Evolutionary conservation across 2,113 vertebrate species (phyloP).

Genomic region (Euleptes europaea): DNA sequence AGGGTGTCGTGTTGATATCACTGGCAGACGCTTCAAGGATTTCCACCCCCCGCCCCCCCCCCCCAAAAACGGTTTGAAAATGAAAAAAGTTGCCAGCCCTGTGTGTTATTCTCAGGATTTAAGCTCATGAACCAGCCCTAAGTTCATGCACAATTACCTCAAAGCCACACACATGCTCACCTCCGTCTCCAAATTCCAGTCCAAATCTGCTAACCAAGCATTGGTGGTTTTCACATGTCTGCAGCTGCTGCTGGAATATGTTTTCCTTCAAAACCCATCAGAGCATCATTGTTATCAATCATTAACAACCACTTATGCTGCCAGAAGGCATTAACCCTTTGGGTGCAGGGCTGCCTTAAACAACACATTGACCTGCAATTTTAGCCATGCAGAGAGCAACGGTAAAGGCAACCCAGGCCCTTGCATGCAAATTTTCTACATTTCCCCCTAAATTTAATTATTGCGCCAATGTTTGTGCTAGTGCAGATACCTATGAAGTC

Average conservation of each 20-base stretch:
- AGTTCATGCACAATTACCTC: fast-evolving
- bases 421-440: neutral
- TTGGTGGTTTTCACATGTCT: constrained; percentile 1
- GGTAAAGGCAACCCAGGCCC: neutral
- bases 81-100: neutral
- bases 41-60: no score
- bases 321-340: constrained; percentile 72
- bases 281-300: constrained; percentile 72
- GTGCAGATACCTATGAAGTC: constrained; percentile 34
- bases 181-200: neutral
- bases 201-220: neutral
- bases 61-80: neutral
- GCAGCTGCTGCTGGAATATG: constrained; percentile 22
- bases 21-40: neutral
- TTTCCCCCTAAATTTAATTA: neutral
- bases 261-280: constrained; percentile 59
- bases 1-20: neutral
- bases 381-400: fast-evolving
- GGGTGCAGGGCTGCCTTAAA: constrained; percentile 19
- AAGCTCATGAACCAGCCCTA: fast-evolving
- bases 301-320: constrained; percentile 74
- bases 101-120: neutral
- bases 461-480: neutral
- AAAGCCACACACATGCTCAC: neutral
- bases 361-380: fast-evolving